Conservation (phyloP, 2,113 vertebrate species). For the Amphiprion ocellaris region DNA sequence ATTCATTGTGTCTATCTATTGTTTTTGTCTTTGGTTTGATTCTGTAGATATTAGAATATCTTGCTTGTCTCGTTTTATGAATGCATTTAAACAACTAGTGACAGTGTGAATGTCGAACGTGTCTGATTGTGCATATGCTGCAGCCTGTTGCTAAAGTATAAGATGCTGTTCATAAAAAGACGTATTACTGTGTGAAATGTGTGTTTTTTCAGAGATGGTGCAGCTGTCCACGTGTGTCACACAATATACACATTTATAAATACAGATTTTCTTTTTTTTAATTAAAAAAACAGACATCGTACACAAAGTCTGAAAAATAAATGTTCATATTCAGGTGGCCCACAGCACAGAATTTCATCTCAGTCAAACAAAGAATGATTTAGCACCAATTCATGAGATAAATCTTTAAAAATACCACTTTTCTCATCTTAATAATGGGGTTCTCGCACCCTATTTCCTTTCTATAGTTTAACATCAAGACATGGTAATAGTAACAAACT, state of each 20-base stretch:
- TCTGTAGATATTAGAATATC: not conserved
- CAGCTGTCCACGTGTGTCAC: not conserved
- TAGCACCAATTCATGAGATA: constrained; percentile 20
- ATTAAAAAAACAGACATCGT: not conserved
- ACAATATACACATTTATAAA: not conserved
- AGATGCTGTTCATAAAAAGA: no score
- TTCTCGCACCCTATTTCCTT: constrained; percentile 13
- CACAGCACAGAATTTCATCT: constrained; percentile 9
- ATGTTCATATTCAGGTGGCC: not conserved
- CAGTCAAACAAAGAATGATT: not conserved
- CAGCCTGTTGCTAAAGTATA: no score
- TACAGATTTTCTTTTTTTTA: not conserved
- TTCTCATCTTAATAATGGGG: not conserved
- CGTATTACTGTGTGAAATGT: no score
- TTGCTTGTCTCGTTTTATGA: not conserved
- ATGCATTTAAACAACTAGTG: not conserved
- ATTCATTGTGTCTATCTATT: no score
- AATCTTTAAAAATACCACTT: constrained; percentile 27
- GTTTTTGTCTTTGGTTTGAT: not conserved
- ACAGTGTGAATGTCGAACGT: not conserved
- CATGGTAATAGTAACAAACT: no score
- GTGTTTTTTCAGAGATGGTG: not conserved
- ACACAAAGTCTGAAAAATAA: constrained; percentile 18
- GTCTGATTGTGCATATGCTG: not conserved
- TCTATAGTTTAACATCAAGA: constrained; percentile 1